A percentile compares a stretch with the other conserved stretches of the same genome.
Evolutionary conservation across 2,888 invertebrate genomes (phyloP).

Genomic region (Esperia sulphurella): DNA sequence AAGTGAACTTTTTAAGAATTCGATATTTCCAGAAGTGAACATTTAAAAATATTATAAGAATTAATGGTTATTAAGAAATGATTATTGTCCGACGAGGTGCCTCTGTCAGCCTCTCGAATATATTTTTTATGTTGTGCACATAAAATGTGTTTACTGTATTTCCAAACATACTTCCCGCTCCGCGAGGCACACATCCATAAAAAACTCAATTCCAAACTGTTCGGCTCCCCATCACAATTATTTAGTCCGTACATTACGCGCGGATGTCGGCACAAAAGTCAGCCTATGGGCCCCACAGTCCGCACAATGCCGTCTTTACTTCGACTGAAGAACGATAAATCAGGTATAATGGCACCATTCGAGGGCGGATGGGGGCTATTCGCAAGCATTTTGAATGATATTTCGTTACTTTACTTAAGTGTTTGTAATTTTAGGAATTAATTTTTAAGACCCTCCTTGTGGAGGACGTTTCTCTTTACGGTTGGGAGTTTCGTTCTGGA

Average conservation of each 20-base stretch:
- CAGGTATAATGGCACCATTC: not conserved
- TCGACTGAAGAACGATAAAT: not conserved
- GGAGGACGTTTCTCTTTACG: not conserved
- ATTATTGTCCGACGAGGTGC: too few relatives aligned
- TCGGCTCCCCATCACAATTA: not conserved
- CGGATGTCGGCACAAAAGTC: not conserved
- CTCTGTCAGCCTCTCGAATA: too few relatives aligned
- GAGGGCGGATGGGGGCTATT: not conserved
- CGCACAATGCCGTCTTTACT: not conserved
- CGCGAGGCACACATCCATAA: not conserved
- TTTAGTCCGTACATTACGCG: not conserved
- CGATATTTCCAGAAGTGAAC: too few relatives aligned
- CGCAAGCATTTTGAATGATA: not conserved
- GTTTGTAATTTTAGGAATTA: slow-evolving; percentile 1
- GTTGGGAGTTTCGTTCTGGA: too few relatives aligned
- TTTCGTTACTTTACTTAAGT: not conserved
- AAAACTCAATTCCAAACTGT: not conserved
- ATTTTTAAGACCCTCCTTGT: not conserved
- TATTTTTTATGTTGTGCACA: too few relatives aligned
- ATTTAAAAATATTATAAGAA: too few relatives aligned
- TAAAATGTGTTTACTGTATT: not conserved
- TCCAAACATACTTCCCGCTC: not conserved
- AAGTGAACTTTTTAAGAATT: too few relatives aligned
- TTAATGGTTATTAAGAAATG: too few relatives aligned
- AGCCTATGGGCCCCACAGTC: not conserved